A percentile compares a stretch with the other conserved stretches of the same genome.
Evolutionary conservation across 2,113 vertebrate species (phyloP).

Genomic region (Siniperca chuatsi): DNA sequence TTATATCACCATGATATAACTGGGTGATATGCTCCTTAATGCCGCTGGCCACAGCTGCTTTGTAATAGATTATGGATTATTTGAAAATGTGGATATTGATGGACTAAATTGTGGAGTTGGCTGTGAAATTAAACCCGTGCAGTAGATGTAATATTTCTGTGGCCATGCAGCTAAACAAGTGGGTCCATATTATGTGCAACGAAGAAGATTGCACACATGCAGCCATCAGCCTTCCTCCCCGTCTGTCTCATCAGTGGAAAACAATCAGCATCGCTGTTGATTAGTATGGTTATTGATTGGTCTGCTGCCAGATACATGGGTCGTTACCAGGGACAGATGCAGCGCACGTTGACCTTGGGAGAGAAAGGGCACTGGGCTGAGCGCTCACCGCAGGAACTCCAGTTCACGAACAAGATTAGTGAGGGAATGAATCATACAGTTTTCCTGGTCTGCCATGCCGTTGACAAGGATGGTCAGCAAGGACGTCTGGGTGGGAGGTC

Average conservation of each 20-base stretch:
- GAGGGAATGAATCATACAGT: conserved; percentile 31
- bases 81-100: conserved; percentile 47
- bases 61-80: conserved; percentile 46
- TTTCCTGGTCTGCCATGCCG: conserved; percentile 16
- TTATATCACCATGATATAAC: conserved; percentile 34
- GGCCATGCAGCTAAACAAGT: not conserved
- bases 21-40: conserved; percentile 19
- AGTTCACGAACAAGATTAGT: conserved; percentile 24
- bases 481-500: conserved; percentile 33
- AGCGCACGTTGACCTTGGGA: conserved; percentile 77
- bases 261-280: conserved; percentile 82
- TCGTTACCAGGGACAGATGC: conserved; percentile 71
- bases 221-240: conserved; percentile 45
- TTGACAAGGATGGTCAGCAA: conserved; percentile 39
- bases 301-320: conserved; percentile 78
- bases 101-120: conserved; percentile 33
- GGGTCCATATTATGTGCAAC: conserved; percentile 5
- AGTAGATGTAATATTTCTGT: conserved; percentile 15
- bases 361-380: conserved; percentile 54
- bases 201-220: conserved; percentile 51
- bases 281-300: conserved; percentile 83
- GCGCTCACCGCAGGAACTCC: conserved; percentile 39
- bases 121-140: conserved; percentile 61
- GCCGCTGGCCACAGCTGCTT: not conserved
- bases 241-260: conserved; percentile 76